phyloP scores from a whole-genome alignment of 2,113 vertebrate species.

The Amia ocellicauda region DNA sequence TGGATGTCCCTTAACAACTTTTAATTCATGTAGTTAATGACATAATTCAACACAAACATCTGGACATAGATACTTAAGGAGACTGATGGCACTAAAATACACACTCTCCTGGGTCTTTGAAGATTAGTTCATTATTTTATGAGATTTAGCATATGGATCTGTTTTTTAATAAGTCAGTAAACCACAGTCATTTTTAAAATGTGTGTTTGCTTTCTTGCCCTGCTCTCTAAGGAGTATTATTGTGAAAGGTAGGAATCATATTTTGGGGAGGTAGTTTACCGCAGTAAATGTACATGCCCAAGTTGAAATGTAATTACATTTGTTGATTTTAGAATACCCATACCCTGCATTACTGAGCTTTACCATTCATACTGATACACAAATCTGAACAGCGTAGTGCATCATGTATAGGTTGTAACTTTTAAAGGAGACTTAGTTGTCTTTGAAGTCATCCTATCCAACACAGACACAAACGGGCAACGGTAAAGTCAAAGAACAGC shows the following conservation, averaged over 20 bases:
- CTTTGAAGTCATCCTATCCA: neutral
- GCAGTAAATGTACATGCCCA: too few relatives aligned
- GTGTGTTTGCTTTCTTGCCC: too few relatives aligned
- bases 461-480: neutral
- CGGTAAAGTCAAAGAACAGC: slow-evolving; percentile 52
- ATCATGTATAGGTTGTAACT: too few relatives aligned
- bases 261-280: too few relatives aligned
- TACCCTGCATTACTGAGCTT: too few relatives aligned
- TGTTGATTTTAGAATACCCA: too few relatives aligned
- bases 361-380: too few relatives aligned
- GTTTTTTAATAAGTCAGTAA: neutral
- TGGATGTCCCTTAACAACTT: neutral
- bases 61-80: neutral
- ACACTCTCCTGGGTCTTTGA: slow-evolving; percentile 6
- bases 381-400: too few relatives aligned
- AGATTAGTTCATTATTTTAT: slow-evolving; percentile 16
- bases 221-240: too few relatives aligned
- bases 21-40: neutral
- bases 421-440: too few relatives aligned
- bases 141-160: neutral
- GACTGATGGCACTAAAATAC: neutral
- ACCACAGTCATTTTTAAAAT: neutral
- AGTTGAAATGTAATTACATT: too few relatives aligned
- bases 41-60: neutral
- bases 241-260: too few relatives aligned